phyloP scores from a whole-genome alignment of 2,888 invertebrate species.

The Copidosoma aretas region DNA sequence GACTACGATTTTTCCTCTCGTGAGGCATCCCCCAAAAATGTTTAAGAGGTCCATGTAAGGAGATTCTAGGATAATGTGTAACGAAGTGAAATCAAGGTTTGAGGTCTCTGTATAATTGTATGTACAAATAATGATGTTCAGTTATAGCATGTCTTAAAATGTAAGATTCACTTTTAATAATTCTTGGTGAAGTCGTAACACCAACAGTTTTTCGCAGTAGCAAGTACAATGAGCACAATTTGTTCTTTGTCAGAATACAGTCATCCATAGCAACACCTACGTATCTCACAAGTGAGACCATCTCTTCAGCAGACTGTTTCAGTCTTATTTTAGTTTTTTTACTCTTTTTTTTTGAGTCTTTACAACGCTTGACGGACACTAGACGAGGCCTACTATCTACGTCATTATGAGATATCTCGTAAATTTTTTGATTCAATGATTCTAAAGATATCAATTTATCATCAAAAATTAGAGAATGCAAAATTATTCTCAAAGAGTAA shows the following conservation, averaged over 20 bases:
- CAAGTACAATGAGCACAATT: background rate
- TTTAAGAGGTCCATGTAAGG: background rate
- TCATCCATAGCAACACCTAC: too few species aligned
- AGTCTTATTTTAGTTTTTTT: background rate
- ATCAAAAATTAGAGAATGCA: too few species aligned
- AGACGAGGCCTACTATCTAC: too few species aligned
- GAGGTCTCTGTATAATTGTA: background rate
- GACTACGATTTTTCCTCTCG: conserved; percentile 1
- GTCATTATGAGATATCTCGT: too few species aligned
- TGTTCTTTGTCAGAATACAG: too few species aligned
- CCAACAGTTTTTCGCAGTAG: background rate
- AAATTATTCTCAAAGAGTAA: too few species aligned
- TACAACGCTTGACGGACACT: too few species aligned
- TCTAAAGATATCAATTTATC: too few species aligned
- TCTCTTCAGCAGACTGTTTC: background rate
- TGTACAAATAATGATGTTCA: conserved; percentile 4
- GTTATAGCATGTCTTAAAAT: background rate
- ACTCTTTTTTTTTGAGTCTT: too few species aligned
- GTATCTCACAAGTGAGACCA: background rate
- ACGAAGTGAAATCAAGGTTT: background rate
- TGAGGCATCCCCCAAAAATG: background rate
- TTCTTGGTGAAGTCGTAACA: conserved; percentile 1
- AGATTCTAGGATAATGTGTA: conserved; percentile 7
- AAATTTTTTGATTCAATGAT: too few species aligned
- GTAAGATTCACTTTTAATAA: background rate